These are phyloP conservation scores for Jacana jacana DNA, from an alignment of 2,113 vertebrate genomes.

Conservation along the genomic window DNA sequence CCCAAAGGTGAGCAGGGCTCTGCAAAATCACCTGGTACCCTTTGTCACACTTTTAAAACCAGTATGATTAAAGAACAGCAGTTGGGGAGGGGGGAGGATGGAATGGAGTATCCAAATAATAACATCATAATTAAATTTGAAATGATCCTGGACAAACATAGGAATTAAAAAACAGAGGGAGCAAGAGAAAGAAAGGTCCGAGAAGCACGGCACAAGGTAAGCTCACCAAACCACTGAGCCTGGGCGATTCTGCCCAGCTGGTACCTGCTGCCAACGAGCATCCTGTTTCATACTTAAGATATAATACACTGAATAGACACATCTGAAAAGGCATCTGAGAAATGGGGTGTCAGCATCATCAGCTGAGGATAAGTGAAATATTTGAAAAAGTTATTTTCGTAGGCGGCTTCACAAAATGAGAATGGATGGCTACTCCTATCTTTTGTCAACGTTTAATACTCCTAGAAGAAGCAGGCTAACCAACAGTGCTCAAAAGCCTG, in stretches of 20 bases:
- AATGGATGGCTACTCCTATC: background rate
- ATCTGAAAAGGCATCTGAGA: background rate
- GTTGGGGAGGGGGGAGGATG: rapidly evolving
- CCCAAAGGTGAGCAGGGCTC: background rate
- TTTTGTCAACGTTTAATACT: background rate
- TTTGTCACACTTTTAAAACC: background rate
- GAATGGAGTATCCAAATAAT: background rate
- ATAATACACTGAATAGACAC: background rate
- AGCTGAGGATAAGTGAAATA: background rate
- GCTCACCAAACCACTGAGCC: background rate
- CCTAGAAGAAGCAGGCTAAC: background rate
- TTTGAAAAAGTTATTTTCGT: background rate
- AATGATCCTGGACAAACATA: background rate
- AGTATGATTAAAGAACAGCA: background rate
- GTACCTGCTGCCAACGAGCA: background rate
- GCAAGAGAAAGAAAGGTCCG: background rate
- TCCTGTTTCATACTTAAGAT: background rate
- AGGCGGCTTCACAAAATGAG: background rate
- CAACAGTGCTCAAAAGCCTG: background rate
- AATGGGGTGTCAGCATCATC: background rate
- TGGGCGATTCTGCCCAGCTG: background rate
- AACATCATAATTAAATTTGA: background rate
- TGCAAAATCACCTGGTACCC: background rate
- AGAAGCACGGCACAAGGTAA: background rate
- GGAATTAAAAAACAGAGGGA: background rate